Conservation (phyloP, 2,797 vertebrate genomes). For the Rallus crepitans region DNA sequence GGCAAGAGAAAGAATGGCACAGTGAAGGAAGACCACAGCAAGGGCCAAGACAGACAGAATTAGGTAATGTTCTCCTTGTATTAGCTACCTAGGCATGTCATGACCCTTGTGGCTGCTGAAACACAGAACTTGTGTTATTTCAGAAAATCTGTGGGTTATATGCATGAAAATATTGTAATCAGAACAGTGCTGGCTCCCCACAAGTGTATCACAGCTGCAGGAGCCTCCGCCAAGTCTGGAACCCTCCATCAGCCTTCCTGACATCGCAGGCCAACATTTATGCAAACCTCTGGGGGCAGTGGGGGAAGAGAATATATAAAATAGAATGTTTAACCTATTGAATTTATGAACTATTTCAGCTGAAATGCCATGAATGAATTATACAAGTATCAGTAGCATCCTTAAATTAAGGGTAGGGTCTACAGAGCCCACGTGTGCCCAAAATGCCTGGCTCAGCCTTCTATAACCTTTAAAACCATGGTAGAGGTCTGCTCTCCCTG, state of each 20-base stretch:
- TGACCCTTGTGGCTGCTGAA: background rate
- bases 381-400: background rate
- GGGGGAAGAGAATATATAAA: background rate
- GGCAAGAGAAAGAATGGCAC: background rate
- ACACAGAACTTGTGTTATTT: background rate
- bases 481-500: background rate
- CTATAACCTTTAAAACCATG: background rate
- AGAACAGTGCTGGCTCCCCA: slow-evolving; percentile 4
- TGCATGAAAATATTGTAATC: slow-evolving; percentile 18
- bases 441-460: background rate
- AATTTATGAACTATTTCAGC: slow-evolving; percentile 28
- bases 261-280: slow-evolving; percentile 14
- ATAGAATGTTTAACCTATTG: slow-evolving; percentile 11
- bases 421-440: background rate
- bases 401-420: background rate
- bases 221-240: slow-evolving; percentile 31
- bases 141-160: slow-evolving; percentile 1
- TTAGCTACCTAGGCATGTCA: background rate
- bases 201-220: slow-evolving; percentile 35
- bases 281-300: background rate
- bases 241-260: slow-evolving; percentile 32
- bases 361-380: slow-evolving; percentile 35
- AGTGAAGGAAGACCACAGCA: background rate
- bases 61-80: background rate
- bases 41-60: background rate